Percentiles rank a stretch among this genome's conserved stretches.
Conservation (phyloP, 2,113 vertebrate species). For the Tichodroma muraria region DNA sequence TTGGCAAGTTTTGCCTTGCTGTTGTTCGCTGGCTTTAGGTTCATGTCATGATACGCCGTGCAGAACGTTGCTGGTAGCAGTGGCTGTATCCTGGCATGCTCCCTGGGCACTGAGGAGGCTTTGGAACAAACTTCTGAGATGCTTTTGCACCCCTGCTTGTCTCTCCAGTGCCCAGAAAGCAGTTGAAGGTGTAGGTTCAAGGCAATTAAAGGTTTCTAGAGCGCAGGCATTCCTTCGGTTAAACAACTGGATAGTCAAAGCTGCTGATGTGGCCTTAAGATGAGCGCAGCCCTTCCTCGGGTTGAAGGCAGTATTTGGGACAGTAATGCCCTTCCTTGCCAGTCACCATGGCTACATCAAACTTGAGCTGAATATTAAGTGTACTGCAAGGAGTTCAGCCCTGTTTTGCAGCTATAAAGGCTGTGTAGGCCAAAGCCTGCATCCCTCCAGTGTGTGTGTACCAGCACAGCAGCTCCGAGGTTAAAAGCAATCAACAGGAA, state of each 20-base stretch:
- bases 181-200: not conserved
- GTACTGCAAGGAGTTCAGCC: not conserved
- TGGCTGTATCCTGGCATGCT: fast-evolving
- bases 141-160: not conserved
- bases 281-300: not conserved
- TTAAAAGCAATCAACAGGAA: slow-evolving; percentile 2
- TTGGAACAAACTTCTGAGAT: not conserved
- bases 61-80: fast-evolving
- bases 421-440: not conserved
- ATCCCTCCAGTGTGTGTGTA: not conserved
- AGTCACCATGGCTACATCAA: slow-evolving; percentile 39
- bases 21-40: not conserved
- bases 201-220: not conserved
- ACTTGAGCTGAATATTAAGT: slow-evolving; percentile 39
- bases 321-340: slow-evolving; percentile 11
- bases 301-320: not conserved
- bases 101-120: not conserved
- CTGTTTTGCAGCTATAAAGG: not conserved
- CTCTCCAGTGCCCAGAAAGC: not conserved
- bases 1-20: not conserved
- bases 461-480: not conserved
- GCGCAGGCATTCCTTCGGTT: not conserved
- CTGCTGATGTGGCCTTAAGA: not conserved
- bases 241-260: not conserved
- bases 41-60: fast-evolving